A percentile compares a stretch with the other conserved stretches of the same genome.
Conservation (phyloP, 2,113 vertebrate genomes). For the Caloenas nicobarica region DNA sequence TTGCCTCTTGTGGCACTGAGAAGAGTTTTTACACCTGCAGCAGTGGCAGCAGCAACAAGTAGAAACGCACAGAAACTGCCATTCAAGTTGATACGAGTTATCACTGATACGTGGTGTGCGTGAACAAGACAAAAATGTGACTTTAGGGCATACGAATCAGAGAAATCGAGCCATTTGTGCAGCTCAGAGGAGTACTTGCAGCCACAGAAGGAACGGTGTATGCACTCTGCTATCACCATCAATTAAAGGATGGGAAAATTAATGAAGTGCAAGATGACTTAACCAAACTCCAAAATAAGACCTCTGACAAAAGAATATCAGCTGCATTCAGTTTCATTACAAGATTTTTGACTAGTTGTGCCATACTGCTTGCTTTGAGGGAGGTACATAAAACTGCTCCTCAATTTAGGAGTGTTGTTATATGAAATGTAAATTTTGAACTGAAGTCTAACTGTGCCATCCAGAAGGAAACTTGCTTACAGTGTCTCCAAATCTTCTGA, state of each 20-base stretch:
- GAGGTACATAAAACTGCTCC: not conserved
- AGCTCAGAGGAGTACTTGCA: not conserved
- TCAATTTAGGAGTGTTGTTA: not conserved
- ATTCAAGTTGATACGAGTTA: not conserved
- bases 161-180: not conserved
- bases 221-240: not conserved
- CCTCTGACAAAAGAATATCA: not conserved
- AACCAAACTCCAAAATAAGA: not conserved
- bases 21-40: not conserved
- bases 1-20: not conserved
- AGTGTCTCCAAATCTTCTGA: not conserved
- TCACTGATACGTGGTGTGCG: accelerated
- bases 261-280: not conserved
- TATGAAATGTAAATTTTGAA: not conserved
- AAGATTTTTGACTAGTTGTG: not conserved
- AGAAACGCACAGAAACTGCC: not conserved
- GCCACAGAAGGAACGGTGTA: not conserved
- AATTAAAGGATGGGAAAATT: not conserved
- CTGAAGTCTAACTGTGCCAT: not conserved
- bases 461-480: not conserved
- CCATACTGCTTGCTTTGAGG: not conserved
- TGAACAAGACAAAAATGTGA: not conserved
- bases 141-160: not conserved
- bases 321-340: not conserved
- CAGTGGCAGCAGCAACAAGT: not conserved